Evolutionary conservation across 2,888 invertebrate genomes (phyloP).

Genomic region (Hoplodrina ambigua): DNA sequence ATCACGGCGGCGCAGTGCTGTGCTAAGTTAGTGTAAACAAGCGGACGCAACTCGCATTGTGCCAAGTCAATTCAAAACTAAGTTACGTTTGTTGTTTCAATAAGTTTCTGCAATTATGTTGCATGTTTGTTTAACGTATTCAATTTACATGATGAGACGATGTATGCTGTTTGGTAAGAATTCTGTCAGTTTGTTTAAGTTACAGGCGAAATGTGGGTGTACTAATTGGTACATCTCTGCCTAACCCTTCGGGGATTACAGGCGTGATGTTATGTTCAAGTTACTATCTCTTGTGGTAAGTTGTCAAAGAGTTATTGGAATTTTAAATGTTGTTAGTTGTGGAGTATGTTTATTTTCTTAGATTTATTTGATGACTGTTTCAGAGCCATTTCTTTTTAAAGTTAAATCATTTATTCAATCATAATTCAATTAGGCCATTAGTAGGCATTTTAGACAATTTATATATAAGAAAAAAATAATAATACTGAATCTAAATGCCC

Average conservation of each 20-base stretch:
- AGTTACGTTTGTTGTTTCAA: constrained; percentile 78
- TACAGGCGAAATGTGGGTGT: no score
- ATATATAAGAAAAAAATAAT: no score
- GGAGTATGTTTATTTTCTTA: background rate
- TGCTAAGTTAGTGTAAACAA: constrained; percentile 80
- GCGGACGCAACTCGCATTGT: constrained; percentile 80
- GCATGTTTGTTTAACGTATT: constrained; percentile 66
- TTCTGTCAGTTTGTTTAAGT: constrained; percentile 7
- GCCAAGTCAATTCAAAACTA: constrained; percentile 74
- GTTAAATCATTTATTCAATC: no score
- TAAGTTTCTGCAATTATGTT: constrained; percentile 79
- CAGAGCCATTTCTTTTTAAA: no score
- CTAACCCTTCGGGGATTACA: no score
- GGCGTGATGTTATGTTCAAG: no score
- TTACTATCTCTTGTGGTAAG: constrained; percentile 19
- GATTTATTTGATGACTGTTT: background rate
- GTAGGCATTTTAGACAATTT: no score
- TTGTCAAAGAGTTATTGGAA: background rate
- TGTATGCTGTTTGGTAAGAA: constrained; percentile 14
- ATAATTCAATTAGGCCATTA: no score
- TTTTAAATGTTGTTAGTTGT: background rate
- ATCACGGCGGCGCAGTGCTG: constrained; percentile 75
- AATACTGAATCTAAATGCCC: no score
- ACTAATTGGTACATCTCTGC: no score
- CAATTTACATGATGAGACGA: constrained; percentile 47